These are phyloP conservation scores for Phycodurus eques DNA, from an alignment of 2,113 vertebrate species.

Conservation along the genomic window DNA sequence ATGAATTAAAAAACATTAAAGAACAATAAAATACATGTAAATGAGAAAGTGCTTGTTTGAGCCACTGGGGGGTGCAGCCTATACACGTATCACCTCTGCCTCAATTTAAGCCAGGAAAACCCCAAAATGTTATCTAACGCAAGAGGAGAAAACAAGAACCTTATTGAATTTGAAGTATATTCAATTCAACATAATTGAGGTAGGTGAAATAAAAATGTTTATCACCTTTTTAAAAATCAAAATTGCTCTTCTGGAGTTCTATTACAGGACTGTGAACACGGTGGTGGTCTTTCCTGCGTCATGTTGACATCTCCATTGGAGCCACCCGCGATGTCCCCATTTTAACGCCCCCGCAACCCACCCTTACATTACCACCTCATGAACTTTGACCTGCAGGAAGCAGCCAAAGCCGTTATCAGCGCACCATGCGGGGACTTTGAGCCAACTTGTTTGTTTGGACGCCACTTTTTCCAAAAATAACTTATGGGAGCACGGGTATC, in stretches of 20 bases:
- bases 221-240: no score
- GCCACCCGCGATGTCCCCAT: neutral
- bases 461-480: conserved; percentile 1
- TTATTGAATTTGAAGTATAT: no score
- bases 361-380: neutral
- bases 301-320: neutral
- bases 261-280: neutral
- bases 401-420: neutral
- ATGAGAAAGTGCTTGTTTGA: no score
- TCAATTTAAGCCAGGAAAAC: no score
- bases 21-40: no score
- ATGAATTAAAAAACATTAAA: no score
- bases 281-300: neutral
- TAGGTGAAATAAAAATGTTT: no score
- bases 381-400: conserved; percentile 1
- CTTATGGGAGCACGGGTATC: neutral
- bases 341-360: neutral
- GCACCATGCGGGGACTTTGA: neutral
- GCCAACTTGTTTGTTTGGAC: conserved; percentile 2
- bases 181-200: no score
- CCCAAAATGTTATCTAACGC: no score
- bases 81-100: no score
- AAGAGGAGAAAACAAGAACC: no score
- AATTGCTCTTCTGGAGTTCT: neutral
- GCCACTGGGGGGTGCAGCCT: no score